A percentile compares a stretch with the other conserved stretches of the same genome.
Conservation (phyloP, 2,888 invertebrate genomes). For the Timema podura region DNA sequence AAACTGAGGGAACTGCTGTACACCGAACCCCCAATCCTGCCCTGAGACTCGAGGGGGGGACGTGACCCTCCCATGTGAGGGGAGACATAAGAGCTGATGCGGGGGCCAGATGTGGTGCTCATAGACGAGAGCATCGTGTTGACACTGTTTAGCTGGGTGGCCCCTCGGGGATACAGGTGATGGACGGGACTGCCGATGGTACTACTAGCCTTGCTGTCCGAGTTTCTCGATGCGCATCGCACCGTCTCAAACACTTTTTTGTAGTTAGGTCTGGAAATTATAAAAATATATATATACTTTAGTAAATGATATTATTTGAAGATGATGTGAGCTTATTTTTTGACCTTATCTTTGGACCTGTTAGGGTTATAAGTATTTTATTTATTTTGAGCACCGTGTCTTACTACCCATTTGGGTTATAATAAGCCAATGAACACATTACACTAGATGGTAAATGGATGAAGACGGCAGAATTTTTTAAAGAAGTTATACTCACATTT, state of each 20-base stretch:
- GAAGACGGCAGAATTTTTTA: no score
- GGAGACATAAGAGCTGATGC: constrained; percentile 26
- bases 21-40: constrained; percentile 13
- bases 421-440: no score
- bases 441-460: no score
- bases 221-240: constrained; percentile 66
- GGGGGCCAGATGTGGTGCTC: constrained; percentile 21
- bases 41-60: constrained; percentile 21
- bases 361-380: no score
- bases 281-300: constrained; percentile 22
- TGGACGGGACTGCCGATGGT: constrained; percentile 52
- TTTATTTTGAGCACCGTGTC: no score
- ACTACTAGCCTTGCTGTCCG: constrained; percentile 42
- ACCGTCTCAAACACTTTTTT: constrained; percentile 91
- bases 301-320: no score
- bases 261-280: constrained; percentile 64
- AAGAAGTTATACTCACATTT: no score
- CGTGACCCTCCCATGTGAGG: constrained; percentile 12
- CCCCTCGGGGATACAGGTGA: constrained; percentile 36
- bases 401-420: no score
- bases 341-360: no score
- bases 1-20: constrained; percentile 30
- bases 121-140: constrained; percentile 23
- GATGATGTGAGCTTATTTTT: no score
- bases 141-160: constrained; percentile 16